Evolutionary conservation across 1,140 invertebrate species (phyloP).

Genomic region (Dinoponera quadriceps): DNA sequence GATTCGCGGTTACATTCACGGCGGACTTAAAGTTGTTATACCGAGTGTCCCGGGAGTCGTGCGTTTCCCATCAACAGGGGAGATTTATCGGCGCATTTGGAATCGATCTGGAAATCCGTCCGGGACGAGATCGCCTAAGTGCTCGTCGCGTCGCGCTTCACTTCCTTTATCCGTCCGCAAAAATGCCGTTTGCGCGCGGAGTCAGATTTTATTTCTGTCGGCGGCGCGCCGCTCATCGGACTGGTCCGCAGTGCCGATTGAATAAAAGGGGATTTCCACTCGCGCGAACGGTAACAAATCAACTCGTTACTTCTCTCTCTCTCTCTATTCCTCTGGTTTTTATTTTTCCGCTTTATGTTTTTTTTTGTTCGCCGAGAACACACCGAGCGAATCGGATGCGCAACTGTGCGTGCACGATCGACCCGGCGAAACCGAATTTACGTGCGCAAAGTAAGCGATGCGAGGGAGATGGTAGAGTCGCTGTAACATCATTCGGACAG

Average conservation of each 20-base stretch:
- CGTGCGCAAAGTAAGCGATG: slow-evolving; percentile 34
- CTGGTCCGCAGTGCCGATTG: slow-evolving; percentile 23
- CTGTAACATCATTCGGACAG: neutral
- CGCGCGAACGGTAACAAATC: slow-evolving; percentile 40
- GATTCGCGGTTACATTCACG: slow-evolving; percentile 19
- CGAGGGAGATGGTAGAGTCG: slow-evolving; percentile 6
- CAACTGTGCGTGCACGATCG: neutral
- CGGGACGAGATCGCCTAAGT: slow-evolving; percentile 15
- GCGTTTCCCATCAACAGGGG: slow-evolving; percentile 19
- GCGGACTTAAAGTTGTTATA: slow-evolving; percentile 37
- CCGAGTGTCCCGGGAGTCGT: slow-evolving; percentile 11
- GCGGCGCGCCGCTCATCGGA: neutral
- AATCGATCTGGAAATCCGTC: slow-evolving; percentile 23
- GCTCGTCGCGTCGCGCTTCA: slow-evolving; percentile 19
- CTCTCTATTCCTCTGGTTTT: neutral
- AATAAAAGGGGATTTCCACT: slow-evolving; percentile 38
- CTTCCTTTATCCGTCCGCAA: slow-evolving; percentile 8
- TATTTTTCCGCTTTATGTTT: slow-evolving; percentile 1
- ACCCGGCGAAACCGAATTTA: slow-evolving; percentile 18
- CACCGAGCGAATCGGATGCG: slow-evolving; percentile 16
- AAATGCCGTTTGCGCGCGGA: slow-evolving; percentile 26
- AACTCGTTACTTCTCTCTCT: slow-evolving; percentile 17
- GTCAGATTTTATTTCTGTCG: slow-evolving; percentile 22
- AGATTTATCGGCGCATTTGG: slow-evolving; percentile 5
- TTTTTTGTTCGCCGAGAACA: slow-evolving; percentile 2